Evolutionary conservation across 2,888 invertebrate species (phyloP), one percentile per base, ranked within the genome.

Genomic region (Teinopalpus imperialis): DNA sequence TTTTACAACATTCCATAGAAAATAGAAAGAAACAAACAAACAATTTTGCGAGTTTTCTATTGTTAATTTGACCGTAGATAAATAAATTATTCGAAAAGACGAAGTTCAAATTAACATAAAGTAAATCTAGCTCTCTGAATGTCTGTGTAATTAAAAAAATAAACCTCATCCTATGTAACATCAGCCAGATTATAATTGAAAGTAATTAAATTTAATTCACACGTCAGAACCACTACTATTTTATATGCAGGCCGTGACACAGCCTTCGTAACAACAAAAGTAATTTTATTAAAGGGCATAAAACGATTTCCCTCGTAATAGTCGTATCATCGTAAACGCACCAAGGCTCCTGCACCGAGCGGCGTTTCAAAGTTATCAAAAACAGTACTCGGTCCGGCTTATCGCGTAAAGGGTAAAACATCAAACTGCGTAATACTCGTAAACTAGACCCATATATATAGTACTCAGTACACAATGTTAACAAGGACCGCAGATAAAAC

Each of bases 251-350:
- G 45, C 49, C 57, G 61, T 59, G 56, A 29, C 42, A 41, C 48
- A 16, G 41, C 40, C 44, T n/a, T 51, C 24, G 32, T 48, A 48
- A 47, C 47, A 58, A 58, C 52, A 45, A 56, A 63, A 66, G 68
- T 74, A 74, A 78, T 78, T 81, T 80, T 72, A 74, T 80, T 76
- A 68, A 63, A 68, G 65, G 67, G 54, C 59, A 69, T 80, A 74
- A 80, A 81, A 69, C 71, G 71, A 70, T 74, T n/a, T 71, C 61
- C 32, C 50, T 48, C 57, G 58, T 72, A 72, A 78, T 76, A 72
- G 71, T 59, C 71, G 63, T 72, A 69, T 70, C 69, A 66, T 63
- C 61, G 61, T 75, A 70, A 71, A 67, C 56, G 63, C 52, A 7
- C 20, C 32, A 16, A 9, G 20, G 52, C 10, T 18, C 9, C n/a